Conservation (phyloP, 2,113 vertebrate species). For the Protobothrops mucrosquamatus region DNA sequence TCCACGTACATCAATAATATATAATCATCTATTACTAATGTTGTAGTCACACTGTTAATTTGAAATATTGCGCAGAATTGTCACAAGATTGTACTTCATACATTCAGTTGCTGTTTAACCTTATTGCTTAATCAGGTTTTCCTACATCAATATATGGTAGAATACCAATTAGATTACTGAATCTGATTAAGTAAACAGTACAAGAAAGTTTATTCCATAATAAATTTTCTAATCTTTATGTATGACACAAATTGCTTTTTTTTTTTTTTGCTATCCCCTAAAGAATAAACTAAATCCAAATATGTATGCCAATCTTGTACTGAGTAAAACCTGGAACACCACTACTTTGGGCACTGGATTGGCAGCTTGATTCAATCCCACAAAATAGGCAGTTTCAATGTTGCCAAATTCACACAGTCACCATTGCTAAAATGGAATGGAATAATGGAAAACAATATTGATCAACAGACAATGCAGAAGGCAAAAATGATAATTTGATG, state of each 20-base stretch:
- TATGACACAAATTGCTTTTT: neutral
- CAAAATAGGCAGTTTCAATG: neutral
- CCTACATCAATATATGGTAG: neutral
- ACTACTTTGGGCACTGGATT: neutral
- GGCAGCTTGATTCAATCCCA: neutral
- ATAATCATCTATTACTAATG: conserved; percentile 2
- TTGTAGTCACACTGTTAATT: neutral
- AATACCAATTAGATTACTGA: neutral
- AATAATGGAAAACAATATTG: neutral
- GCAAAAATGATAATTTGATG: neutral
- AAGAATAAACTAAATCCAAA: no score
- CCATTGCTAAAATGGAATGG: neutral
- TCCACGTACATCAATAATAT: neutral
- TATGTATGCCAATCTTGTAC: neutral
- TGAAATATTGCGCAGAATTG: neutral
- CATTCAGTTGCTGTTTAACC: neutral
- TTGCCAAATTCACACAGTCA: neutral
- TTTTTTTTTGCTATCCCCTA: neutral
- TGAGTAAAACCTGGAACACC: neutral
- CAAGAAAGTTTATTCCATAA: neutral
- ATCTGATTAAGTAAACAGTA: no score
- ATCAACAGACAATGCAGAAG: neutral
- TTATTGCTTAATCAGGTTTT: neutral
- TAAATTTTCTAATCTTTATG: neutral
- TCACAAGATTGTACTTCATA: neutral